A percentile compares a stretch with the other conserved stretches of the same genome.
Conservation (phyloP, 2,797 vertebrate species). For the Valencia hispanica region DNA sequence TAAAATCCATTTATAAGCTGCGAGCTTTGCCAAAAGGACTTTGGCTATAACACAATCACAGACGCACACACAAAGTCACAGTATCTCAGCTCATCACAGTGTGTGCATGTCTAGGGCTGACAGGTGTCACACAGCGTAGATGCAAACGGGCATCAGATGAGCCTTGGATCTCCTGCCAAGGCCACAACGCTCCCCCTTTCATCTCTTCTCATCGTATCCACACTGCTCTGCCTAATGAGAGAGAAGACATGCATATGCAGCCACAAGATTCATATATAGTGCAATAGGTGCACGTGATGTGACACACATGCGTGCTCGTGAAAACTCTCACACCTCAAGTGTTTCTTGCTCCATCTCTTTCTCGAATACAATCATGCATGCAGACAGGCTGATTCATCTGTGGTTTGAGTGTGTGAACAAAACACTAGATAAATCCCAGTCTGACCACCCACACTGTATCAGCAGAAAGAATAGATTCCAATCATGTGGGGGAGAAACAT, state of each 20-base stretch:
- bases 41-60: slow-evolving; percentile 40
- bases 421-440: slow-evolving; percentile 50
- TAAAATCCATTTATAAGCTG: slow-evolving; percentile 50
- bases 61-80: slow-evolving; percentile 37
- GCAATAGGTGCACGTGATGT: slow-evolving; percentile 48
- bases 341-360: slow-evolving; percentile 35
- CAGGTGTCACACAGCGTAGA: slow-evolving; percentile 78
- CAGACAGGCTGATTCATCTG: slow-evolving; percentile 39
- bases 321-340: slow-evolving; percentile 40
- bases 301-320: slow-evolving; percentile 24
- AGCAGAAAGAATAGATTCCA: slow-evolving; percentile 63
- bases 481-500: slow-evolving; percentile 61
- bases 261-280: slow-evolving; percentile 37
- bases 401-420: slow-evolving; percentile 21
- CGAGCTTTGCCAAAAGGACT: slow-evolving; percentile 57
- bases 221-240: slow-evolving; percentile 66
- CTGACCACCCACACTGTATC: slow-evolving; percentile 68
- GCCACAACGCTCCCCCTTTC: slow-evolving; percentile 77
- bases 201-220: slow-evolving; percentile 65
- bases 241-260: slow-evolving; percentile 45
- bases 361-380: slow-evolving; percentile 29
- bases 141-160: slow-evolving; percentile 88
- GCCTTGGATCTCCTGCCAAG: slow-evolving; percentile 85
- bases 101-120: slow-evolving; percentile 61
- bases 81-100: slow-evolving; percentile 60